Evolutionary conservation across 2,113 vertebrate species (phyloP), one percentile per base, ranked within the genome.

Genomic region (Percina caprodes): DNA sequence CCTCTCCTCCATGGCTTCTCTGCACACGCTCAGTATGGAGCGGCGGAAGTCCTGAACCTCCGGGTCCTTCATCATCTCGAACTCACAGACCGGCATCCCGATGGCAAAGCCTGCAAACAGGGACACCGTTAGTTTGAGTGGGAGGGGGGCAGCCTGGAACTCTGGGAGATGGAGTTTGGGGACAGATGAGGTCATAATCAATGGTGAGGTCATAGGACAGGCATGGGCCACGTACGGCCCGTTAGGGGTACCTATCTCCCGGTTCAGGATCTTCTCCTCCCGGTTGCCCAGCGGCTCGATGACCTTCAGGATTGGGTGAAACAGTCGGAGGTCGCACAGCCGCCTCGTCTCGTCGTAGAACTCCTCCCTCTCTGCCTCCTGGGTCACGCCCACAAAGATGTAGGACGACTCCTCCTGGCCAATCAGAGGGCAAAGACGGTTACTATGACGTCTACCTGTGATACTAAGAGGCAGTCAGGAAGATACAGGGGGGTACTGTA

Each of bases 381-480:
- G 95, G 18, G 95, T 96, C 82, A 96, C 95, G 3, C 95, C 95
- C 66, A 96, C 95, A 80, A 96, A 96, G 78, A 96, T 96, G 86
- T 96, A 96, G 54, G 93, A 94, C 0, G 94, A 95, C 85, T 96
- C 95, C 62, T 96, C 95, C 95, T 96, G 85, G n/a, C 74, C 82
- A 92, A 79, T 83, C 63, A 89, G 30, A 89, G 12, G 69, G 19
- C 1, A 21, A 69, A 39, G 26, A 13, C 74, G 19, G 69, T 30
- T 6, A 39, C 1, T 19, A 13, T 2, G 24, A 3, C 11, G 19
- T 42, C 1, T 3, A 23, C 9, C 46, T 4, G 56, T 39, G 39
- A 10, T 39, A 39, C 2, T 39, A 39, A 39, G 9, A 39, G 39
- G 39, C 39, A 39, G 39, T 0, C 9, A 39, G n/a, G n/a, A n/a